Evolutionary conservation across 2,888 invertebrate species (phyloP), one percentile per base, ranked within the genome.

Genomic region (Entomobrya multifasciata): DNA sequence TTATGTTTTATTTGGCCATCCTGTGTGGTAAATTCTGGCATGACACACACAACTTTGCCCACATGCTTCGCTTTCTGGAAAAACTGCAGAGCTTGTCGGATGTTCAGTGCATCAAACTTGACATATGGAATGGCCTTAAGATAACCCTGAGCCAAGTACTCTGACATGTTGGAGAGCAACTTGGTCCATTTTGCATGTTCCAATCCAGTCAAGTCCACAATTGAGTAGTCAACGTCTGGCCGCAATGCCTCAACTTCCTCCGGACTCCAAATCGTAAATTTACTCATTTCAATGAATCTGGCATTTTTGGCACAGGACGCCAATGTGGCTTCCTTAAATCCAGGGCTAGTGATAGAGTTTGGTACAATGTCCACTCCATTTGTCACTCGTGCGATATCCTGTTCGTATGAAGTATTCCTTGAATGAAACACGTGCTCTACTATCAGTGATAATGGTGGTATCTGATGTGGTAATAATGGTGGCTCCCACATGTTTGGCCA

Each of bases 21-120:
- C 17, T 70, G 10, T 0, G 10, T 30, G 13, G 10, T 30, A 1
- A 70, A 20, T 41, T 77, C 77, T 4, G 78, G 78, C 78, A 78
- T 78, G 25, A 20, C 25, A 27, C 78, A 65, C 8, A 74, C 62
- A 6, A 83, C 65, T 25, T 83, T 83, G 8, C 83, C 83, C 27
- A 83, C 76, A 20, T 83, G 83, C 25, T 83, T 83, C 1, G 83
- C 83, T 20, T 76, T 83, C 25, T 83, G 83, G 15, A 83, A 62
- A 30, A 55, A 76, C 15, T 60, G 60, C 5, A 78, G 47, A 11
- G 78, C 78, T 62, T 78, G 25, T 6, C 78, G 22, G n/a, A 78
- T 62, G 17, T 62, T 13, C 15, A 78, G n/a, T 0, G 47, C 78
- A 13, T 78, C 78, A 65, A 78, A 78, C 17, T 47, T 78, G n/a